Base-by-base conservation (phyloP, 2,888 invertebrate species). In the Micoletzkya japonica region DNA sequence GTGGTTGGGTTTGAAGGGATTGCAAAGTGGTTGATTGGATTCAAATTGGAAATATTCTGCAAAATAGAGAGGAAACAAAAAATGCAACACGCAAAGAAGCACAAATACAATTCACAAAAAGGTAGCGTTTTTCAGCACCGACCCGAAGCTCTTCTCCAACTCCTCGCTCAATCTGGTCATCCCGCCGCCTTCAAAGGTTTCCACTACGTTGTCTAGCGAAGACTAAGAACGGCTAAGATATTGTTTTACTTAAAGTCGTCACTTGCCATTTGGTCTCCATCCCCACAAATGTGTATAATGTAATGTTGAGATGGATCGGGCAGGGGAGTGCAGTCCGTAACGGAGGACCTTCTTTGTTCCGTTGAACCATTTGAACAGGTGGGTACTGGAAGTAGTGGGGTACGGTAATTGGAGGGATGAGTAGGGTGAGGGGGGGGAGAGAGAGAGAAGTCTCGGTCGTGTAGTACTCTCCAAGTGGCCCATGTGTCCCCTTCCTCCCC, bases 131-230 rank as follows among this genome's bases (percentile, higher is more conserved):
- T 79, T 66, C 72, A 83, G 83, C 75, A 81, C 57, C 72, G 76
- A 56, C 86, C 87, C 74, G 85, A 84, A 76, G 85, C 84, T 70
- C 86, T 88, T n/a, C 86, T 88, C 36, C 86, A 86, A 71, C 85
- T 86, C 20, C 78, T 88, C 70, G 75, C 81, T 14, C 74, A 77
- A 58, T 72, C 75, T 49, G 79, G 77, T 26, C 73, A 75, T 36
- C 73, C 76, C 84, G 86, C 50, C 74, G 85, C 74, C 81, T 85
- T 75, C 85, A 86, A 30, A 82, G 87, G 60, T n/a, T n/a, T n/a
- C n/a, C n/a, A n/a, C n/a, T n/a, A n/a, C n/a, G n/a, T n/a, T n/a
- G n/a, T n/a, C n/a, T n/a, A n/a, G n/a, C n/a, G n/a, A n/a, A n/a
- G n/a, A n/a, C n/a, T n/a, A n/a, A n/a, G n/a, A n/a, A n/a, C n/a